Percentiles rank a stretch among this genome's conserved stretches.
Conservation (phyloP, 2,797 vertebrate species). For the Epinephelus awoara region DNA sequence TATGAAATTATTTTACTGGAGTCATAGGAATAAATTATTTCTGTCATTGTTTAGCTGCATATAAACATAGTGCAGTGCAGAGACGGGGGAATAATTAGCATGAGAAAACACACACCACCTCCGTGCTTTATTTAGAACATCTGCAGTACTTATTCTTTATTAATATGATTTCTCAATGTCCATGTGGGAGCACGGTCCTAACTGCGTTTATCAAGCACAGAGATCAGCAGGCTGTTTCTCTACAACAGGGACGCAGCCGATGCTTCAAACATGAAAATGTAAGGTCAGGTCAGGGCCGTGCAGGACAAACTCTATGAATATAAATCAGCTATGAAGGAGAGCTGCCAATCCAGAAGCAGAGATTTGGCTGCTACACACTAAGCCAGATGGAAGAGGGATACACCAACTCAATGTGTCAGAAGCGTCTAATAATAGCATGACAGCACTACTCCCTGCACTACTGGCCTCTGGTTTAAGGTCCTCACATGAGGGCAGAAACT, state of each 20-base stretch:
- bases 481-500: constrained; percentile 1
- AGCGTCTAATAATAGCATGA: constrained; percentile 29
- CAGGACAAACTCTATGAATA: constrained; percentile 62
- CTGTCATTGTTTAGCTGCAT: constrained; percentile 14
- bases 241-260: constrained; percentile 42
- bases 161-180: constrained; percentile 41
- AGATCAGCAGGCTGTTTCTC: constrained; percentile 40
- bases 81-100: constrained; percentile 32
- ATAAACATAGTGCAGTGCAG: not conserved
- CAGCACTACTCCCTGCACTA: constrained; percentile 10
- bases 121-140: constrained; percentile 46
- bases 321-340: constrained; percentile 60
- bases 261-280: constrained; percentile 48
- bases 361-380: constrained; percentile 28
- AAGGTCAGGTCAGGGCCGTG: constrained; percentile 54
- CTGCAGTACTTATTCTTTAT: constrained; percentile 50
- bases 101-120: not conserved
- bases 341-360: constrained; percentile 54
- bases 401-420: constrained; percentile 25
- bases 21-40: constrained; percentile 15
- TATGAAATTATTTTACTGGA: constrained; percentile 9
- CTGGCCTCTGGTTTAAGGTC: constrained; percentile 21
- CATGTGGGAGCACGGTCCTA: constrained; percentile 16
- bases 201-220: constrained; percentile 45
- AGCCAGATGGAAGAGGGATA: constrained; percentile 26